A percentile compares a stretch with the other conserved stretches of the same genome.
phyloP scores from a whole-genome alignment of 23 tunicate genomes.

The Ascidia mentula region DNA sequence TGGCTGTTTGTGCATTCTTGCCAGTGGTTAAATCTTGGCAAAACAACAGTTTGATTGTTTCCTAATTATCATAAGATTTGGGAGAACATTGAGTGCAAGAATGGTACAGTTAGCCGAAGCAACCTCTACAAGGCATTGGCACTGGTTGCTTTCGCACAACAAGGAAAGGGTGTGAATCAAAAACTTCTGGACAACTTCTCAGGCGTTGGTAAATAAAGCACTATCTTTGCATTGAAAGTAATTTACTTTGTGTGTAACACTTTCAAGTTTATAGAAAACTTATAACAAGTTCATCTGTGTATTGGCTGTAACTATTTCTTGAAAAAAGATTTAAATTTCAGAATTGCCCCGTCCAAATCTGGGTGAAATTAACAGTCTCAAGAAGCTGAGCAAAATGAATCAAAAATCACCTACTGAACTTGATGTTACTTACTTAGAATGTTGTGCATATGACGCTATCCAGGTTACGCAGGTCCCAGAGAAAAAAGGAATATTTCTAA shows the following conservation, averaged over 20 bases:
- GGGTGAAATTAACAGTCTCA: conserved; percentile 43
- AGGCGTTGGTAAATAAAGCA: conserved; percentile 62
- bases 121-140: conserved; percentile 81
- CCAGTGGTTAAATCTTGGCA: too few relatives aligned
- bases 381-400: conserved; percentile 24
- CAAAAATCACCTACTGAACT: conserved; percentile 60
- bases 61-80: conserved; percentile 52
- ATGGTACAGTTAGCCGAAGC: conserved; percentile 50
- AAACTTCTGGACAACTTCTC: conserved; percentile 82
- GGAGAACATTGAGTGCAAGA: conserved; percentile 65
- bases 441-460: conserved; percentile 44
- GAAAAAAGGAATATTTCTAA: conserved; percentile 90
- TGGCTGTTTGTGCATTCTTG: too few relatives aligned
- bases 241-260: background rate
- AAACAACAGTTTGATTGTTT: too few relatives aligned
- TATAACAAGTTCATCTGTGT: background rate
- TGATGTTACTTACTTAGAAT: conserved; percentile 42
- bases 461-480: conserved; percentile 74
- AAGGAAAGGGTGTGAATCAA: conserved; percentile 70
- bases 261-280: too few relatives aligned
- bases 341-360: conserved; percentile 80
- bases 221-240: background rate
- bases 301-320: background rate
- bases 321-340: background rate
- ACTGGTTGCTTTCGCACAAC: conserved; percentile 87